Conservation (phyloP, 2,888 invertebrate species). For the Coleophora flavipennella region DNA sequence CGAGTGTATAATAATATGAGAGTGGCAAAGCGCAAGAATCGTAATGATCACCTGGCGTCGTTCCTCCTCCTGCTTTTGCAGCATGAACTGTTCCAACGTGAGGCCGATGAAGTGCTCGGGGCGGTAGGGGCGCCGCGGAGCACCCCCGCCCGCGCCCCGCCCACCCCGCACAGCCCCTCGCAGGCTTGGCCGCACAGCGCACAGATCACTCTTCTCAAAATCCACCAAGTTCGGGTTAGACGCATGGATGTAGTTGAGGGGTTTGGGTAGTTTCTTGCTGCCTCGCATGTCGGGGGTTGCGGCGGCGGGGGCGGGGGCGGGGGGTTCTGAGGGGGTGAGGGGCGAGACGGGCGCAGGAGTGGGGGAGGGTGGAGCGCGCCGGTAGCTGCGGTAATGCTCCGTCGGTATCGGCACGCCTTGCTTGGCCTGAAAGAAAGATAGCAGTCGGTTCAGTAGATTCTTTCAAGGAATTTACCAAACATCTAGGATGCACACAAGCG, state of each 20-base stretch:
- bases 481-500: too few species aligned
- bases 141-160: neutral
- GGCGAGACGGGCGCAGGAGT: conserved; percentile 7
- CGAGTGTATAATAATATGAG: too few species aligned
- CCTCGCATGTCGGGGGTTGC: conserved; percentile 6
- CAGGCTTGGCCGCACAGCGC: neutral
- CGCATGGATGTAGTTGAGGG: conserved; percentile 77
- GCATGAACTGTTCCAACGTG: conserved; percentile 85
- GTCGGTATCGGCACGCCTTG: conserved; percentile 76
- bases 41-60: conserved; percentile 30
- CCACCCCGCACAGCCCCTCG: neutral
- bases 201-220: conserved; percentile 59
- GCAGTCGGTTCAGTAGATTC: too few species aligned
- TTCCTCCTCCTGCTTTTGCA: conserved; percentile 82
- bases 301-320: conserved; percentile 10
- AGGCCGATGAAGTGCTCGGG: conserved; percentile 66
- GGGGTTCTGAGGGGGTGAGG: conserved; percentile 2
- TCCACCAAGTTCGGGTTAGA: conserved; percentile 80
- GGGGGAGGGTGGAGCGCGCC: conserved; percentile 33
- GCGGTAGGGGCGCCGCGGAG: conserved; percentile 23
- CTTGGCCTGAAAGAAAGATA: conserved; percentile 31
- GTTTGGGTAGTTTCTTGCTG: conserved; percentile 46
- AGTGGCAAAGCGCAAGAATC: neutral
- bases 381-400: conserved; percentile 82
- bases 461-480: too few species aligned